Base-by-base conservation (phyloP, 2,113 vertebrate species). In the Xenotilapia flavipinnis region DNA sequence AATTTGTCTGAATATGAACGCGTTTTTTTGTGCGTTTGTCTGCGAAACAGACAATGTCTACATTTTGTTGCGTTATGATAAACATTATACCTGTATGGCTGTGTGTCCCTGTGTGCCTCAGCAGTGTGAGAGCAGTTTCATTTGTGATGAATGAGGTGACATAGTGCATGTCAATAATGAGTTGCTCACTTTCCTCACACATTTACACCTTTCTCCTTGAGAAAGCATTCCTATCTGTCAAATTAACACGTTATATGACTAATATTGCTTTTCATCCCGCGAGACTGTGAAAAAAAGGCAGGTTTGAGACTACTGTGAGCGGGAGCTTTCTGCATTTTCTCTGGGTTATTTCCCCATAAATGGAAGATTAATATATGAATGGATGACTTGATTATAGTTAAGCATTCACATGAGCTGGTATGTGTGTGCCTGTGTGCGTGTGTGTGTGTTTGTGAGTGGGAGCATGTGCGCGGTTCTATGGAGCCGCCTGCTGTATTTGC, bases 401-500 rank as follows among this genome's bases (percentile, higher is more conserved):
- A 90, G 92, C 79, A 92, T 82, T 89, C 85, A 85, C 60, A 87
- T 86, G 40, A 82, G 53, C 23, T 68, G 15, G 31, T 38, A 88
- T 68, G 85, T 60, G 70, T 84, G 62, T 42, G 45, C 33, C 13
- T 31, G 14, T 58, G 54, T 56, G 54, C 3, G 1, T 40, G 54
- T 36, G 77, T 6, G 23, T 70, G 84, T 14, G 10, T 55, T 51
- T 80, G 53, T 53, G 81, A 82, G 77, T 40, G 89, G 17, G 81
- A 85, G 87, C 58, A 13, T 87, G 45, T 84, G 89, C 2, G 17
- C n/a, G 19, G 65, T 88, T 90, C 80, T 65, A 17, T 55, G 65
- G 85, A 89, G 91, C 91, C 36, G 86, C 90, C 92, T 93, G 83
- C 92, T 91, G 84, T 92, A 95, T 95, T 95, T 95, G 94, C 94